Evolutionary conservation across 1,140 invertebrate genomes (phyloP).

Genomic region (Thereuonema tuberculata): DNA sequence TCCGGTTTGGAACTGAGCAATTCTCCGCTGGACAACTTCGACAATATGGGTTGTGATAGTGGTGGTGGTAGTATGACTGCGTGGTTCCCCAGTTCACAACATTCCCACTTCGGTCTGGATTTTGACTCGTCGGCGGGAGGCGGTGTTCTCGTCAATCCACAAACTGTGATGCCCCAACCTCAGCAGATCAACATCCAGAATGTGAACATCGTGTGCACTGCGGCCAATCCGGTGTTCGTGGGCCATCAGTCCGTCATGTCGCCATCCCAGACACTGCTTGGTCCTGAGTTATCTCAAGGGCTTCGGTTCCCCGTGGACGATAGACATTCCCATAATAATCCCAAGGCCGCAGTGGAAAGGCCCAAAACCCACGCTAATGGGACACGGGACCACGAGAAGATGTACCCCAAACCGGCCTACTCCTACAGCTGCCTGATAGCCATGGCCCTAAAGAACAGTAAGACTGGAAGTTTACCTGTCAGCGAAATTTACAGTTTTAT

Average conservation of each 20-base stretch:
- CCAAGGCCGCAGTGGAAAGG: neutral
- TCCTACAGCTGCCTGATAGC: slow-evolving; percentile 96
- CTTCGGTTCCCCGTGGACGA: neutral
- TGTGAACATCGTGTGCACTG: slow-evolving; percentile 6
- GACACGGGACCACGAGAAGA: slow-evolving; percentile 31
- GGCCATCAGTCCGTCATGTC: too few species aligned
- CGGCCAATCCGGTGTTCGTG: too few species aligned
- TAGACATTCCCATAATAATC: neutral
- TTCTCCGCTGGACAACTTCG: neutral
- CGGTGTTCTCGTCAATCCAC: slow-evolving; percentile 30
- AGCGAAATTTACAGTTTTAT: slow-evolving; percentile 98
- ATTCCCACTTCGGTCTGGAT: neutral
- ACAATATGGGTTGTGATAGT: neutral
- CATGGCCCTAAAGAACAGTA: slow-evolving; percentile 91
- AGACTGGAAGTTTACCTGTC: slow-evolving; percentile 83
- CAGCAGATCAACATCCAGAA: too few species aligned
- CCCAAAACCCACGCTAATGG: neutral
- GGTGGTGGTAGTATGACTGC: neutral
- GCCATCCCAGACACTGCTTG: neutral
- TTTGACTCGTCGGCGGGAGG: slow-evolving; percentile 18
- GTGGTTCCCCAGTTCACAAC: neutral
- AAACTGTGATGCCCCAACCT: slow-evolving; percentile 30
- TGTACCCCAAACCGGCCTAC: slow-evolving; percentile 90
- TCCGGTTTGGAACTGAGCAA: neutral
- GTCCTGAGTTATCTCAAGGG: too few species aligned